Conservation (phyloP, 2,888 invertebrate genomes). For the Poecilobothrus nobilitatus region DNA sequence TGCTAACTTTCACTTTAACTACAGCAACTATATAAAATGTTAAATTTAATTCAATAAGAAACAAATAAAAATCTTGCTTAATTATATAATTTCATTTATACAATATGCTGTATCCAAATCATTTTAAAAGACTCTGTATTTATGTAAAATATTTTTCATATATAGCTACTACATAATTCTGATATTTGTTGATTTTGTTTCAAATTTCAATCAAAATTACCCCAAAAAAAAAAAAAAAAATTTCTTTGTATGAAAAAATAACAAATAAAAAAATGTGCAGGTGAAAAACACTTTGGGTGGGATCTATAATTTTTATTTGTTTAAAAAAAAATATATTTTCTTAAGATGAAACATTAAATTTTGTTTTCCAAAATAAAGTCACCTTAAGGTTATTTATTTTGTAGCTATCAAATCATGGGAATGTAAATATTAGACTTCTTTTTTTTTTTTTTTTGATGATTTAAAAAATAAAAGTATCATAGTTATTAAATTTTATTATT, state of each 20-base stretch:
- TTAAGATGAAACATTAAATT: neutral
- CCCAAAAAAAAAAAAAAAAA: neutral
- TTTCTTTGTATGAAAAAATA: neutral
- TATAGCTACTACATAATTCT: neutral
- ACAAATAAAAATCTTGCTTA: no score
- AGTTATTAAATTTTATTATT: neutral
- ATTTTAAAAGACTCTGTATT: neutral
- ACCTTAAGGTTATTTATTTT: neutral
- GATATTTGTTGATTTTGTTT: neutral
- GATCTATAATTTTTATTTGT: neutral
- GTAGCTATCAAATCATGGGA: neutral
- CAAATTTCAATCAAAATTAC: neutral
- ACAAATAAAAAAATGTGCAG: neutral
- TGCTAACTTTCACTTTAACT: no score
- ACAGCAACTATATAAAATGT: no score
- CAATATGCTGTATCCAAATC: no score
- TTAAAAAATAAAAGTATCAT: neutral
- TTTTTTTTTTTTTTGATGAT: neutral
- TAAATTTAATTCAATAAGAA: no score
- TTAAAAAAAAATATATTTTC: neutral
- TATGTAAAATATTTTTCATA: neutral
- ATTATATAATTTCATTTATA: no score
- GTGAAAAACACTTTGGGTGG: neutral
- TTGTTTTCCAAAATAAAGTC: neutral
- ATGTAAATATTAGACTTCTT: neutral